These are phyloP conservation scores for Sebastes wilsoni DNA, from an alignment of 2,797 vertebrate genomes.

Conservation along the genomic window DNA sequence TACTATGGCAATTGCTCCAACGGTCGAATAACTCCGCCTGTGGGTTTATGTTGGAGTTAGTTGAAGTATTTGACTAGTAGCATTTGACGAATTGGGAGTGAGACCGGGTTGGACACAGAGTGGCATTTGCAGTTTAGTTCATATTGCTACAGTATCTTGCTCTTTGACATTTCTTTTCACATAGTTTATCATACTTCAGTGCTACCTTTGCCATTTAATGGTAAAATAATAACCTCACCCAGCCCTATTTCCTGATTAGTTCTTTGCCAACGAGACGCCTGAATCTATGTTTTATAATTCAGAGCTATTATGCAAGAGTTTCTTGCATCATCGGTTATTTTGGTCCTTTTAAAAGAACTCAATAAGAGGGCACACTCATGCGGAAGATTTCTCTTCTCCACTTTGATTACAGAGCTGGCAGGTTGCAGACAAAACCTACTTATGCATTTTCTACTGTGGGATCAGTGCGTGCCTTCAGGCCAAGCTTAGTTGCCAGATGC, in stretches of 20 bases:
- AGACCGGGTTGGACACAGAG: too few relatives aligned
- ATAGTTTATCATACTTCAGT: not conserved
- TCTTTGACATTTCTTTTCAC: not conserved
- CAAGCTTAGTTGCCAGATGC: slow-evolving; percentile 62
- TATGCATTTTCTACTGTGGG: slow-evolving; percentile 50
- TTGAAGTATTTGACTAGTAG: too few relatives aligned
- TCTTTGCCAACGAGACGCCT: slow-evolving; percentile 7
- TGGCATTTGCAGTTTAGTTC: not conserved
- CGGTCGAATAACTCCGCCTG: too few relatives aligned
- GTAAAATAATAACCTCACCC: not conserved
- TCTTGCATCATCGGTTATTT: slow-evolving; percentile 52
- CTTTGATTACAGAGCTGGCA: slow-evolving; percentile 64
- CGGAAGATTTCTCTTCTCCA: slow-evolving; percentile 42
- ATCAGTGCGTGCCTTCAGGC: slow-evolving; percentile 61
- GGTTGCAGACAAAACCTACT: slow-evolving; percentile 58
- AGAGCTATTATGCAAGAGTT: slow-evolving; percentile 42
- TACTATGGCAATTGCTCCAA: too few relatives aligned
- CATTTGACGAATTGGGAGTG: too few relatives aligned
- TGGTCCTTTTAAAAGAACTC: slow-evolving; percentile 28
- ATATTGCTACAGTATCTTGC: not conserved
- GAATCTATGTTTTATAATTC: slow-evolving; percentile 27
- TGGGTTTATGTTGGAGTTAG: too few relatives aligned
- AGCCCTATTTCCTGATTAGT: slow-evolving; percentile 5
- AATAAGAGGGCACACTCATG: slow-evolving; percentile 53
- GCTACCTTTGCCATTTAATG: not conserved